These are phyloP conservation scores for Ursus arctos DNA, from an alignment of 2,113 vertebrate genomes.

Conservation along the genomic window DNA sequence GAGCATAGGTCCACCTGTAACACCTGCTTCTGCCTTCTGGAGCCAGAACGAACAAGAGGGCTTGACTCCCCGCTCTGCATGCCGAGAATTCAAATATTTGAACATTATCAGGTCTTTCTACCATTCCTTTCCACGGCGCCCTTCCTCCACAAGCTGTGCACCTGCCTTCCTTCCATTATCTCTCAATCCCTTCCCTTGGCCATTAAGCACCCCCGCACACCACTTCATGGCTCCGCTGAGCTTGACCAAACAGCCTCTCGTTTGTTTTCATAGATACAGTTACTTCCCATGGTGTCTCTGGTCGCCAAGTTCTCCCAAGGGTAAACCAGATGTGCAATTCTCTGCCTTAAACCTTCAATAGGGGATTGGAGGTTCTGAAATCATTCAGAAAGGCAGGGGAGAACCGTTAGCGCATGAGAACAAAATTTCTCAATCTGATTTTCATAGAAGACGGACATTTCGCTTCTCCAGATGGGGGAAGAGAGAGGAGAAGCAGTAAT, in stretches of 20 bases:
- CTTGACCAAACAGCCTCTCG: background rate
- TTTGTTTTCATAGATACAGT: background rate
- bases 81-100: background rate
- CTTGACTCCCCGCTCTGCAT: background rate
- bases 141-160: background rate
- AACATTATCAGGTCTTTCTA: background rate
- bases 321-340: background rate
- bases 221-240: background rate
- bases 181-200: background rate
- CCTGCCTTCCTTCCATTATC: background rate
- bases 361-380: background rate
- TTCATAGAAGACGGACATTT: constrained; percentile 24
- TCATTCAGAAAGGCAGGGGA: background rate
- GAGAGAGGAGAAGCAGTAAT: background rate
- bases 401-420: background rate
- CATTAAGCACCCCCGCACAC: background rate
- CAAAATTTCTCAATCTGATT: background rate
- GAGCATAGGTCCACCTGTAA: background rate
- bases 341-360: background rate
- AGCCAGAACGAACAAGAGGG: background rate
- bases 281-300: background rate
- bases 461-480: background rate
- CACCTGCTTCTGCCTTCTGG: background rate
- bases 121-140: too few species aligned
- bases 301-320: background rate